Percentiles rank a stretch among this genome's conserved stretches.
Evolutionary conservation across 2,113 vertebrate genomes (phyloP).

Genomic region (Nibea albiflora): DNA sequence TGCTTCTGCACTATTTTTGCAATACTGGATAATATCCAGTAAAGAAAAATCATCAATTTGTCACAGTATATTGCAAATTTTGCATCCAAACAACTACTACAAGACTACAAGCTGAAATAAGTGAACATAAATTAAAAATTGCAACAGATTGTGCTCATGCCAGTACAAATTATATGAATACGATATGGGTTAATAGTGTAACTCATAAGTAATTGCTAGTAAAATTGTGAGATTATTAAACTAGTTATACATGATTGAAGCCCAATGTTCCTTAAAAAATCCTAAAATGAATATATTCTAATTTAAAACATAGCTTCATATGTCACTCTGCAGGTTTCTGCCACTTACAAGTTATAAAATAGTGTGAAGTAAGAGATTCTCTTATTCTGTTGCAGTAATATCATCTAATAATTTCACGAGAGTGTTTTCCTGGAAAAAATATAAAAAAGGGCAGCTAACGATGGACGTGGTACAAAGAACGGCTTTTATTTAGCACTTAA

Average conservation of each 20-base stretch:
- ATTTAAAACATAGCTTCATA: conserved; percentile 6
- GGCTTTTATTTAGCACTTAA: conserved; percentile 31
- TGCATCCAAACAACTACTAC: not conserved
- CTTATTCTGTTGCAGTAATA: conserved; percentile 5
- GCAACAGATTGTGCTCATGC: not conserved
- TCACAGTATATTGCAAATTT: not conserved
- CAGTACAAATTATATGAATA: not conserved
- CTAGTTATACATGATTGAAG: not conserved
- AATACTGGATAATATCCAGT: not conserved
- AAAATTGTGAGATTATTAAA: not conserved
- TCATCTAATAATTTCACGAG: conserved; percentile 1
- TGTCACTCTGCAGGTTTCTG: conserved; percentile 17
- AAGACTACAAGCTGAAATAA: not conserved
- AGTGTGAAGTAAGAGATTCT: not conserved
- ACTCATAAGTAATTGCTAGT: not conserved
- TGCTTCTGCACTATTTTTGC: not conserved
- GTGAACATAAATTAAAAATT: not conserved
- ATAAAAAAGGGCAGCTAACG: not conserved
- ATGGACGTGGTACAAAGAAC: conserved; percentile 5
- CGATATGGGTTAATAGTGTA: not conserved
- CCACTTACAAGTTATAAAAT: conserved; percentile 7
- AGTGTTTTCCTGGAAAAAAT: not conserved
- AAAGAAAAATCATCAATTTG: not conserved
- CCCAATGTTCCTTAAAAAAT: not conserved
- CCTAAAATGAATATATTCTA: not conserved